phyloP scores from a whole-genome alignment of 2,888 invertebrate species.

The Seira musarum region DNA sequence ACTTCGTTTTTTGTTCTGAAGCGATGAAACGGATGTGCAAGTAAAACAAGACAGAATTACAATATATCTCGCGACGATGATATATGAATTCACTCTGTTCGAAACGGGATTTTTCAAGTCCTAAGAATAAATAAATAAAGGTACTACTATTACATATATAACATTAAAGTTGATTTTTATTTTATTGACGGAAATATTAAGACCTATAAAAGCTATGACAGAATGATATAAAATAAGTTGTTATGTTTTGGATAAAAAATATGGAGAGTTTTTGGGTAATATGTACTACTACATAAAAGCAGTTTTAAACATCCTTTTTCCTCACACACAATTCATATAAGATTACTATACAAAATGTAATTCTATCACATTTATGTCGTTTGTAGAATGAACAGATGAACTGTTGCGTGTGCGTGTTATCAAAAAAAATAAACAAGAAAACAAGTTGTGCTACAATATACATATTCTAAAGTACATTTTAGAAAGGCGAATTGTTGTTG shows the following conservation, averaged over 20 bases:
- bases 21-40: no score
- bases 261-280: no score
- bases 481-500: conserved; percentile 56
- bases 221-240: conserved; percentile 50
- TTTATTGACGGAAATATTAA: background rate
- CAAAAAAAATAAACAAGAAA: conserved; percentile 28
- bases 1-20: no score
- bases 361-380: conserved; percentile 44
- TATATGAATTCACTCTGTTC: no score
- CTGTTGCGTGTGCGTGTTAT: conserved; percentile 49
- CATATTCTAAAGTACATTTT: conserved; percentile 18
- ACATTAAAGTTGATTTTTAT: conserved; percentile 3
- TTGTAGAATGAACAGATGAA: conserved; percentile 57
- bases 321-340: conserved; percentile 3
- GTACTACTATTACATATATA: background rate
- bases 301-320: conserved; percentile 5
- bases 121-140: background rate
- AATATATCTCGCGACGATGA: no score
- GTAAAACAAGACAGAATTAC: no score
- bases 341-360: conserved; percentile 17
- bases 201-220: background rate
- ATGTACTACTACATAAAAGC: no score
- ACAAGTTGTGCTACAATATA: conserved; percentile 54
- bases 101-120: no score
- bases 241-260: conserved; percentile 46